A percentile compares a stretch with the other conserved stretches of the same genome.
These are phyloP conservation scores for Pseudorhiza aurosa DNA, from an alignment of 30 jellyfish, hydroid and myxozoan species.

Conservation along the genomic window DNA sequence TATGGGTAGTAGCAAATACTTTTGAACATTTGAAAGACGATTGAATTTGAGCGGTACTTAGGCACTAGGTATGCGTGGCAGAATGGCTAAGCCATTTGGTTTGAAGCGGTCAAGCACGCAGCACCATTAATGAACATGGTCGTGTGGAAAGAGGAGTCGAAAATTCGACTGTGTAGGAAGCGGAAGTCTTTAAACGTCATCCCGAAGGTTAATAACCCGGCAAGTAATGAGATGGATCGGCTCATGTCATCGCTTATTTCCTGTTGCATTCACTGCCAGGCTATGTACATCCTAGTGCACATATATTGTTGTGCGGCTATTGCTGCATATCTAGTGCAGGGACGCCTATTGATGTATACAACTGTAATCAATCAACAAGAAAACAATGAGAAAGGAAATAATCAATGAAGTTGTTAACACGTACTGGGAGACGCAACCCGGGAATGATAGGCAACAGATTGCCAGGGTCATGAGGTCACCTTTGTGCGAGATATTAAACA, in stretches of 20 bases:
- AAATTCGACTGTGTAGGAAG: not conserved
- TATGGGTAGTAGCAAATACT: too few species aligned
- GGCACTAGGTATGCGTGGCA: too few species aligned
- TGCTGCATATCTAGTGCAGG: too few species aligned
- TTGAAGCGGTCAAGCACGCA: too few species aligned
- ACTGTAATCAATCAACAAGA: not conserved
- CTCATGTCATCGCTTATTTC: not conserved
- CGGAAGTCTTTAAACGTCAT: not conserved
- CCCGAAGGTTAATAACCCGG: not conserved
- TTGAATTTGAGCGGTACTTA: too few species aligned
- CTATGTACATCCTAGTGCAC: not conserved
- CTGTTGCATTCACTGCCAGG: not conserved
- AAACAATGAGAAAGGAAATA: not conserved
- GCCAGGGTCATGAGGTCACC: conserved; percentile 42
- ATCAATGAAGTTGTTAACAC: conserved; percentile 22
- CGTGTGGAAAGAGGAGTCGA: not conserved
- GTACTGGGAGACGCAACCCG: conserved; percentile 15
- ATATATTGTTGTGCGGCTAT: not conserved
- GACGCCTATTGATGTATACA: too few species aligned
- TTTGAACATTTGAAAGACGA: too few species aligned
- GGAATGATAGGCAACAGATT: conserved; percentile 26
- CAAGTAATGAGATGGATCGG: not conserved
- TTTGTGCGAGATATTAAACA: not conserved
- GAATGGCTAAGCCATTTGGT: too few species aligned
- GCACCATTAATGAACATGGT: too few species aligned